Evolutionary conservation across 2,888 invertebrate genomes (phyloP).

Genomic region (Chalcis sispes): DNA sequence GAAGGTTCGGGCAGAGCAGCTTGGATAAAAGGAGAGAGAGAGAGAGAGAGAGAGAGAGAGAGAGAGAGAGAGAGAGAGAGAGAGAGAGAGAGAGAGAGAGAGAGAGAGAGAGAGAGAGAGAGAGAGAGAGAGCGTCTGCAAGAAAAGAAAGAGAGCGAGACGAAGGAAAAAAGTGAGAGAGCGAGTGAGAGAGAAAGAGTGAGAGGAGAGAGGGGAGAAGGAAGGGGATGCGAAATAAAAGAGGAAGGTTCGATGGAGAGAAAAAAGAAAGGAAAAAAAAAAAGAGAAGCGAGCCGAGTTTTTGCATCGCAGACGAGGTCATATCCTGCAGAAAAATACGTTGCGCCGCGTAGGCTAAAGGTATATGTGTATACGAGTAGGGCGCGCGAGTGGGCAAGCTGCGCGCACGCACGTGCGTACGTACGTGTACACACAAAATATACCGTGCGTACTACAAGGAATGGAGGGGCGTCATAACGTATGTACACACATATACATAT

Average conservation of each 20-base stretch:
- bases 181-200: constrained; percentile 47
- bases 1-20: not conserved
- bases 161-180: constrained; percentile 23
- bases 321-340: constrained; percentile 37
- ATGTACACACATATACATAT: too few species aligned
- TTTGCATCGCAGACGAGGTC: constrained; percentile 49
- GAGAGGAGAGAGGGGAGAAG: not conserved
- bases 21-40: not conserved
- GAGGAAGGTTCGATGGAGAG: too few species aligned
- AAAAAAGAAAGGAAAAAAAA: too few species aligned
- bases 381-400: too few species aligned
- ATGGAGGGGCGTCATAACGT: too few species aligned
- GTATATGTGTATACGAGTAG: not conserved
- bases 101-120: not conserved
- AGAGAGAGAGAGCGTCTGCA: not conserved
- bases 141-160: not conserved
- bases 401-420: too few species aligned
- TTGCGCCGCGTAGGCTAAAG: not conserved
- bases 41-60: not conserved
- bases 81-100: constrained; percentile 3
- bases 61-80: constrained; percentile 46
- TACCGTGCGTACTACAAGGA: too few species aligned
- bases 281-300: constrained; percentile 35
- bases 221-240: constrained; percentile 6
- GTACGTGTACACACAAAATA: too few species aligned